Evolutionary conservation across 1,140 invertebrate genomes (phyloP).

Genomic region (Drosophila lini): DNA sequence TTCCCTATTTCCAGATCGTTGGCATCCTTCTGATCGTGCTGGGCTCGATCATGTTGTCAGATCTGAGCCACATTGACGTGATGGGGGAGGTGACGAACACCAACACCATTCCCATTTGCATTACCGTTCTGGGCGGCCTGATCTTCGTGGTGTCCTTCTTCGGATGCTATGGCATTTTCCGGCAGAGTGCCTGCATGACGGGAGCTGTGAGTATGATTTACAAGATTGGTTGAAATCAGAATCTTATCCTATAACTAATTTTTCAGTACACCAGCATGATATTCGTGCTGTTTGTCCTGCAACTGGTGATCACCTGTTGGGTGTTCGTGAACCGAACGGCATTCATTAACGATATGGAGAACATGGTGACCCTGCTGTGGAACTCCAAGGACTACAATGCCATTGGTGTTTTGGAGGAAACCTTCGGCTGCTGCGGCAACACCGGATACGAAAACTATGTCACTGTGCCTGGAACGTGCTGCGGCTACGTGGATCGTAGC

Average conservation of each 20-base stretch:
- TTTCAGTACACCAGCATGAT: constrained; percentile 88
- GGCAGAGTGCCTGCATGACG: constrained; percentile 92
- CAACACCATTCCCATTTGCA: constrained; percentile 86
- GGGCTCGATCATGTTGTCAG: constrained; percentile 86
- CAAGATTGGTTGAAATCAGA: background rate
- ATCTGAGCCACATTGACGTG: constrained; percentile 84
- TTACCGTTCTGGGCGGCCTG: constrained; percentile 89
- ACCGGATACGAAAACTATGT: constrained; percentile 83
- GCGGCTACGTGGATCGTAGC: constrained; percentile 68
- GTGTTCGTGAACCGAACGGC: constrained; percentile 85
- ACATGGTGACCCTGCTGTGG: constrained; percentile 80
- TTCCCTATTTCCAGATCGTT: constrained; percentile 85
- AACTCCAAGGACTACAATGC: constrained; percentile 34
- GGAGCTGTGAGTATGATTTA: constrained; percentile 87
- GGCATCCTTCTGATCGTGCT: constrained; percentile 87
- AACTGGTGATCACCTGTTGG: constrained; percentile 87
- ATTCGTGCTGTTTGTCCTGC: constrained; percentile 87
- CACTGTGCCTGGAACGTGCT: constrained; percentile 84
- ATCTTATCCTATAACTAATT: background rate
- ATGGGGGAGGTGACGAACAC: constrained; percentile 84
- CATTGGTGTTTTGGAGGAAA: constrained; percentile 66
- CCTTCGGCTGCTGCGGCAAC: constrained; percentile 87
- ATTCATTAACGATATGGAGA: constrained; percentile 83
- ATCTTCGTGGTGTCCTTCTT: constrained; percentile 92
- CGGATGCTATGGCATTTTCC: constrained; percentile 92